Base-by-base conservation (phyloP, 2,888 invertebrate genomes). In the Heliconius cydno region DNA sequence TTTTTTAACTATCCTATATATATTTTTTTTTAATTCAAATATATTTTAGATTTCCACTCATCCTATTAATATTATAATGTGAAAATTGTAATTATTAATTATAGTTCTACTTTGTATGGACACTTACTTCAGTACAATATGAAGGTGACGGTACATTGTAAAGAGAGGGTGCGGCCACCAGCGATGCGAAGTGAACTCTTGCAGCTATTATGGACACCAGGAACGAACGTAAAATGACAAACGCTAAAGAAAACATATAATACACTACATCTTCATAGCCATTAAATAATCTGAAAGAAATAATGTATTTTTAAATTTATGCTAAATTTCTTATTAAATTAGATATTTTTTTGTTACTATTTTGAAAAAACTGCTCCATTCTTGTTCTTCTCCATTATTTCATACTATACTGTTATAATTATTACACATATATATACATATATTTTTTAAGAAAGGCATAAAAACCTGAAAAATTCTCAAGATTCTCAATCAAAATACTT, bases 201-300 rank as follows among this genome's bases (percentile, higher is more conserved):
- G 96, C 94, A 1, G 96, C 96, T 52, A 92, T 92, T 28, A 96
- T 86, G 0, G 96, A 95, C 0, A 96, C 96, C 0, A 95, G 91
- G n/a, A 96, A 88, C 1, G 96, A 95, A 0, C 83, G 74, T 19
- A 80, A 13, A 1, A 84, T n/a, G 5, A 84, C 70, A 22, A 85
- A 83, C n/a, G 52, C 9, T 52, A 84, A 25, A 2, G 85, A 83
- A 38, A 79, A 82, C 9, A 75, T 38, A 13, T 79, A 63, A 66
- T 84, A 85, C 9, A 80, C 38, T 2, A 76, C 91, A 82, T 95
- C 92, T 73, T 94, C 88, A 68, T 91, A 84, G 73, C 92, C 92
- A 41, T 78, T 76, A 19, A 85, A 81, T 22, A 80, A 77, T 25
- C 86, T 86, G 82, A 60, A 84, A 84, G 13, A 30, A 73, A 34